Conservation (phyloP, 2,113 vertebrate species). For the Alligator sinensis region DNA sequence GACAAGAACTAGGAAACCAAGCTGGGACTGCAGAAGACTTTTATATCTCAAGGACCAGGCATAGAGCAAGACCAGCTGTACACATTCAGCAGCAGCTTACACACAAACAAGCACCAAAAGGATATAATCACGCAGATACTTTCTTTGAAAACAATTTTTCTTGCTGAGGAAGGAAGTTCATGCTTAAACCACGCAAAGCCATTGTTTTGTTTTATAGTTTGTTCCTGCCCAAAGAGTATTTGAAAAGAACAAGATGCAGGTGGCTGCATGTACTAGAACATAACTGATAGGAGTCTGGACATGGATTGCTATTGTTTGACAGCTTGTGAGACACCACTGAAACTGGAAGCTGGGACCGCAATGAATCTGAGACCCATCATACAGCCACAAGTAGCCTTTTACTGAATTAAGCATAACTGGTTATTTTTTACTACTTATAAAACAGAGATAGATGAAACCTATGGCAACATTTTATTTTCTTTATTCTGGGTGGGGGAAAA, state of each 20-base stretch:
- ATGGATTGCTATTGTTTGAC: background rate
- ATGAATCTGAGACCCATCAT: background rate
- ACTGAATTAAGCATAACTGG: background rate
- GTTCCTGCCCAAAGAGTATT: background rate
- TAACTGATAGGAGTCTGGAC: background rate
- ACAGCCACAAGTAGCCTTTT: background rate
- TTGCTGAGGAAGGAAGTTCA: background rate
- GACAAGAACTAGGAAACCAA: background rate
- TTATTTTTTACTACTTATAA: background rate
- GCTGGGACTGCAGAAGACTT: background rate
- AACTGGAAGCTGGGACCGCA: background rate
- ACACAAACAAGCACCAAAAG: background rate
- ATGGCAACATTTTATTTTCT: no score
- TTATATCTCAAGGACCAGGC: background rate
- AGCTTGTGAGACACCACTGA: constrained; percentile 22
- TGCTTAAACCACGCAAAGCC: background rate
- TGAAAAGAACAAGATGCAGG: background rate
- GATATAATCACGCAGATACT: background rate
- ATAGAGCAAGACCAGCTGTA: constrained; percentile 5
- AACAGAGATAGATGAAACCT: background rate
- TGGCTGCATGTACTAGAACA: background rate
- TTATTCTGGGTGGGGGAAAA: no score
- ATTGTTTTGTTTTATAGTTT: background rate
- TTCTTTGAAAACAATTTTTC: constrained; percentile 6
- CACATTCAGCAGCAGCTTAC: background rate